Conservation (phyloP, 1,140 invertebrate species). For the Pseudobourletiella spinata region DNA sequence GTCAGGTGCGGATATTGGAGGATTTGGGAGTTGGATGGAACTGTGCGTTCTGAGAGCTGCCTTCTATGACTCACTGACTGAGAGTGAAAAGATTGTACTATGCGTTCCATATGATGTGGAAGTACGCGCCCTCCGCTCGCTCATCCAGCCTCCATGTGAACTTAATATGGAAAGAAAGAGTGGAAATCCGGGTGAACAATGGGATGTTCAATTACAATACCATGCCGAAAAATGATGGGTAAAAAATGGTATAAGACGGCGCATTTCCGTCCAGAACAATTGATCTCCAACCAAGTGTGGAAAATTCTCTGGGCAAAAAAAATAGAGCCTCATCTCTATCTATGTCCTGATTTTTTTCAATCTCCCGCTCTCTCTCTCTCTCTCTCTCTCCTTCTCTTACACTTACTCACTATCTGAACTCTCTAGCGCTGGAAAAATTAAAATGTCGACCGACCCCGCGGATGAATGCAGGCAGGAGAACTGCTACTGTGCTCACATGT, state of each 20-base stretch:
- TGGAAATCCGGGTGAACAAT: slow-evolving; percentile 36
- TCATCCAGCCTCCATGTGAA: neutral
- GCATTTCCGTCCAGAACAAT: slow-evolving; percentile 37
- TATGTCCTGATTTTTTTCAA: neutral
- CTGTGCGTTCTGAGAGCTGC: neutral
- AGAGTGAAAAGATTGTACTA: neutral
- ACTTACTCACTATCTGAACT: neutral
- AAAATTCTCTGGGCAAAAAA: slow-evolving; percentile 33
- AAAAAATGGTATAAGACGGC: slow-evolving; percentile 31
- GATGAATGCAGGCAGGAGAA: neutral
- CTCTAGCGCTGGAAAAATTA: slow-evolving; percentile 35
- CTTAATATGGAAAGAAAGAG: slow-evolving; percentile 15
- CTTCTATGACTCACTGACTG: neutral
- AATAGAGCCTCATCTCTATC: neutral
- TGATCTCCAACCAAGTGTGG: slow-evolving; percentile 37
- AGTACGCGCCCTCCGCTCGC: neutral
- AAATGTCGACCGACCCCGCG: slow-evolving; percentile 23
- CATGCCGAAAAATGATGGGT: slow-evolving; percentile 32
- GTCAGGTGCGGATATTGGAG: no score
- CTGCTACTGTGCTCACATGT: no score
- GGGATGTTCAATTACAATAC: slow-evolving; percentile 36
- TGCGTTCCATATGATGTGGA: neutral
- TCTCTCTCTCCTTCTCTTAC: neutral
- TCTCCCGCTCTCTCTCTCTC: neutral
- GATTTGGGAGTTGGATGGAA: neutral